Evolutionary conservation across 2,797 vertebrate genomes (phyloP).

Genomic region (Brachymystax lenok): DNA sequence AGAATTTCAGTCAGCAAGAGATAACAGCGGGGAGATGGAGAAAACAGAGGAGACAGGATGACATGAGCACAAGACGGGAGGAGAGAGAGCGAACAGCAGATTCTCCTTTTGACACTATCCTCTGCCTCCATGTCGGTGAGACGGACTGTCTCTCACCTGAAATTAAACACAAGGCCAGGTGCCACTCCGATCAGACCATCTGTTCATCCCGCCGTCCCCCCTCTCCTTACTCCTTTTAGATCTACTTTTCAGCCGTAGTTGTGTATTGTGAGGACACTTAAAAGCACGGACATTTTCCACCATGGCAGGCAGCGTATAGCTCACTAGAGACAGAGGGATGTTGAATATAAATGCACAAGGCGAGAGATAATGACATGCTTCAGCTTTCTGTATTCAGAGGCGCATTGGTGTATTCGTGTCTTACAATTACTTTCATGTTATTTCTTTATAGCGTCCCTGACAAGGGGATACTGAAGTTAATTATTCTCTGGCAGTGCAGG

Average conservation of each 20-base stretch:
- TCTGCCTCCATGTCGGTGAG: slow-evolving; percentile 12
- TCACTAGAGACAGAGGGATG: slow-evolving; percentile 6
- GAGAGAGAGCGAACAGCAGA: slow-evolving; percentile 8
- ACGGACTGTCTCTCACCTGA: slow-evolving; percentile 73
- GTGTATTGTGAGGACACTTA: slow-evolving; percentile 3
- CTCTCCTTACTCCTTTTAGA: neutral
- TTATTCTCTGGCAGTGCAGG: slow-evolving; percentile 77
- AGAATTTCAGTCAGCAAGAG: neutral
- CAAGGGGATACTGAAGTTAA: slow-evolving; percentile 71
- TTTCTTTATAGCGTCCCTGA: slow-evolving; percentile 65
- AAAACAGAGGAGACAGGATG: slow-evolving; percentile 43
- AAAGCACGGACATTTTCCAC: slow-evolving; percentile 37
- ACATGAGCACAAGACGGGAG: slow-evolving; percentile 29
- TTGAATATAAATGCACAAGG: slow-evolving; percentile 11
- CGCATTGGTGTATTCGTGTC: slow-evolving; percentile 46
- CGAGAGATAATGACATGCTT: slow-evolving; percentile 64
- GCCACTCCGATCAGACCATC: slow-evolving; percentile 73
- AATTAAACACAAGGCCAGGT: slow-evolving; percentile 79
- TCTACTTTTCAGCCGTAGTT: neutral
- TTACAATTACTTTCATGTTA: slow-evolving; percentile 70
- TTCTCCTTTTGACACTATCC: slow-evolving; percentile 35
- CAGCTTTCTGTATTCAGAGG: slow-evolving; percentile 63
- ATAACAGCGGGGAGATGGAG: slow-evolving; percentile 27
- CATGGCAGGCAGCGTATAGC: neutral
- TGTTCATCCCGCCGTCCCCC: slow-evolving; percentile 61